Evolutionary conservation across 1,140 invertebrate genomes (phyloP).

Genomic region (Xylocopa sonorina): DNA sequence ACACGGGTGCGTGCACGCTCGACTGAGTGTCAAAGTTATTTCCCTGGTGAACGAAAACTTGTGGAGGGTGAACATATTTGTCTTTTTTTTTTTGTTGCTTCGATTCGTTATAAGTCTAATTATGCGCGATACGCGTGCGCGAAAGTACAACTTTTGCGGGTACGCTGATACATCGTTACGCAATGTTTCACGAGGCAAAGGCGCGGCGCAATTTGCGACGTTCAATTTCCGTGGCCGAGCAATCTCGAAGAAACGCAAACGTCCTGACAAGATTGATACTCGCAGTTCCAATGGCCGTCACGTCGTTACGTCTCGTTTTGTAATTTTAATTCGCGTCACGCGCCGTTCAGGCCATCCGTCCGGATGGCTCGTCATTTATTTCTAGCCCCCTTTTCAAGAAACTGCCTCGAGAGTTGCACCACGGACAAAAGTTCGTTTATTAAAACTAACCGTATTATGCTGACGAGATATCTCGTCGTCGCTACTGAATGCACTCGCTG

Average conservation of each 20-base stretch:
- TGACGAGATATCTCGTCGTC: too few relatives aligned
- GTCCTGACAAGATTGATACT: background rate
- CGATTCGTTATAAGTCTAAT: too few relatives aligned
- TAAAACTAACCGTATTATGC: background rate
- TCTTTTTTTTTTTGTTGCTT: too few relatives aligned
- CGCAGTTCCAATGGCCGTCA: background rate
- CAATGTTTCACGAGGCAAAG: background rate
- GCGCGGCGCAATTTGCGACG: background rate
- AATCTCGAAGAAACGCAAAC: background rate
- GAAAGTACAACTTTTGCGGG: too few relatives aligned
- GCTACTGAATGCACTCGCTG: too few relatives aligned
- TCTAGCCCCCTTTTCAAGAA: background rate
- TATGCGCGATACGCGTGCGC: too few relatives aligned
- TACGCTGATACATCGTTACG: background rate
- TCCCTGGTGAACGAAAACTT: too few relatives aligned
- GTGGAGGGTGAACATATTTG: too few relatives aligned
- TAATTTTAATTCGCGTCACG: slow-evolving; percentile 36
- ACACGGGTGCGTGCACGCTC: too few relatives aligned
- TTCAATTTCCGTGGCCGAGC: background rate
- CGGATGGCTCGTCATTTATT: slow-evolving; percentile 49
- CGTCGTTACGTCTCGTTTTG: background rate
- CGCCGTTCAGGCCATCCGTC: background rate
- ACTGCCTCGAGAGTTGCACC: background rate
- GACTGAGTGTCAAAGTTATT: too few relatives aligned
- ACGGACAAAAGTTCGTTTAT: slow-evolving; percentile 30